Conservation (phyloP, 1,140 invertebrate species). For the Asbolus verrucosus region DNA sequence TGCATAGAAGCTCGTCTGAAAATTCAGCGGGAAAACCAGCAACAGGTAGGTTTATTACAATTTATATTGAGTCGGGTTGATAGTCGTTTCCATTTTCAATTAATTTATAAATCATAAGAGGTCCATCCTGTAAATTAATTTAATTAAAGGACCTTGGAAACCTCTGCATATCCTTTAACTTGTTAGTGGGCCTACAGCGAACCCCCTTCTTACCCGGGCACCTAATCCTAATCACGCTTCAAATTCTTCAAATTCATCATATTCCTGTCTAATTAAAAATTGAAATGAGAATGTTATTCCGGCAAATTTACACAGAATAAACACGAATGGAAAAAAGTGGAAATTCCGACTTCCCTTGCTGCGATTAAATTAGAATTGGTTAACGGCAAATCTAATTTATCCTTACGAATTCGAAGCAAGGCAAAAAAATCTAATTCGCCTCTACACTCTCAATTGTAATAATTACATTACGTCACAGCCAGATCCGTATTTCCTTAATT, state of each 20-base stretch:
- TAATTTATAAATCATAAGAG: conserved; percentile 34
- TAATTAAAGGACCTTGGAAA: conserved; percentile 29
- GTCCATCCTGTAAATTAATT: background rate
- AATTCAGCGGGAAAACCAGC: conserved; percentile 94
- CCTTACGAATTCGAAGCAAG: conserved; percentile 3
- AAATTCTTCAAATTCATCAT: background rate
- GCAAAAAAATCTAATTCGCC: conserved; percentile 15
- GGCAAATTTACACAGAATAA: background rate
- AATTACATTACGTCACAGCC: conserved; percentile 2
- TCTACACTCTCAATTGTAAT: conserved; percentile 8
- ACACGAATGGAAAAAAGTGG: background rate
- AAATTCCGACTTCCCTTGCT: background rate
- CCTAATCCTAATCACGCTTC: background rate
- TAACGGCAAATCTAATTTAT: conserved; percentile 18
- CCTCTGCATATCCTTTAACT: conserved; percentile 5
- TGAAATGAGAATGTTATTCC: too few relatives aligned
- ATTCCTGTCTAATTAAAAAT: too few relatives aligned
- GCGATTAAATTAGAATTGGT: conserved; percentile 18
- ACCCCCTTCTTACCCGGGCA: background rate
- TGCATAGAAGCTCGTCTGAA: conserved; percentile 93
- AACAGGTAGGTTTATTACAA: conserved; percentile 80
- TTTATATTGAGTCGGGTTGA: conserved; percentile 4
- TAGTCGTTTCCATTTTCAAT: conserved; percentile 5
- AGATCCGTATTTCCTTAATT: conserved; percentile 4
- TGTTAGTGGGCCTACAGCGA: conserved; percentile 2